These are phyloP conservation scores for Equus quagga DNA, from an alignment of 2,113 vertebrate species.

Conservation along the genomic window DNA sequence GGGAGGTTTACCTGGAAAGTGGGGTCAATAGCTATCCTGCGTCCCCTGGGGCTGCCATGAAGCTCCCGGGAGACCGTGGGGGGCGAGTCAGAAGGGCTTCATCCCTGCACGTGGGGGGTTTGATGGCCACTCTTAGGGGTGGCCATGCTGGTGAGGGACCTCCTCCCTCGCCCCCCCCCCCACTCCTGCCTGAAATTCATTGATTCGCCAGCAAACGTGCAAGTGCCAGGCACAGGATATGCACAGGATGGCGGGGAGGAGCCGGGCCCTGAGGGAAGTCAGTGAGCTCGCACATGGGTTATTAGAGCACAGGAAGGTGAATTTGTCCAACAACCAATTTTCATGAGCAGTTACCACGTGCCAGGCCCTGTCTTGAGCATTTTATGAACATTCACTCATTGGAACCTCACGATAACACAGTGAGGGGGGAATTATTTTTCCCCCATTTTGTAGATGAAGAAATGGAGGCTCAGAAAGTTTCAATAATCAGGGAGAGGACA, in stretches of 20 bases:
- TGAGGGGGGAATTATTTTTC: not conserved
- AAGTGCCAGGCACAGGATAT: not conserved
- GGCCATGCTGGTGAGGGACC: not conserved
- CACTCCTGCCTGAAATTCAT: not conserved
- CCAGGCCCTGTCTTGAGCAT: not conserved
- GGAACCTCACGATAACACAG: not conserved
- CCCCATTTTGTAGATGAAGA: not conserved
- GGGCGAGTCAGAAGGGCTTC: not conserved
- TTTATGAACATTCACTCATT: not conserved
- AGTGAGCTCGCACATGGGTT: accelerated
- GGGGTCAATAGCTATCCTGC: not conserved
- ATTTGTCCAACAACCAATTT: not conserved
- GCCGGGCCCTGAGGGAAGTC: not conserved
- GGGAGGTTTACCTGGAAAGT: not conserved
- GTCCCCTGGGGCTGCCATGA: not conserved
- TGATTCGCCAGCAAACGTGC: not conserved
- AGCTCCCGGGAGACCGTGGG: not conserved
- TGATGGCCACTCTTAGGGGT: too few species aligned
- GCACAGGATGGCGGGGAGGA: not conserved
- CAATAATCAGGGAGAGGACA: not conserved
- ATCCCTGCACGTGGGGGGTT: not conserved
- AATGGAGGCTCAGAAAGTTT: not conserved
- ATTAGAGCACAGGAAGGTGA: not conserved
- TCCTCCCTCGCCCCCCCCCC: not conserved
- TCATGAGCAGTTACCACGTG: not conserved